Base-by-base conservation (phyloP, 2,888 invertebrate genomes). In the Pseudoips prasinana region DNA sequence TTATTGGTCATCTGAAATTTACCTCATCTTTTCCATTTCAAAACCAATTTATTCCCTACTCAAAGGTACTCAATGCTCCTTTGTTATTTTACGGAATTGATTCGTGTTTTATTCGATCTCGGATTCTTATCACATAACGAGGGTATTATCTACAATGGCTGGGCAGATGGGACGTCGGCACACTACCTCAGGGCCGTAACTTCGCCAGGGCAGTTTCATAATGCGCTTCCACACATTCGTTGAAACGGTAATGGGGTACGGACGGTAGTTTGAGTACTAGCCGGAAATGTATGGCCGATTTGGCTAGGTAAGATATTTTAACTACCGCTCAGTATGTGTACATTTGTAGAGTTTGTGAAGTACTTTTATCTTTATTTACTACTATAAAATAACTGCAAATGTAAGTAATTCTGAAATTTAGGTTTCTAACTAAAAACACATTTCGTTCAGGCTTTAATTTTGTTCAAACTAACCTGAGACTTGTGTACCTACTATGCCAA, bases 81-180 rank as follows among this genome's bases (percentile, higher is more conserved):
- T 68, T 66, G 69, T 72, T 66, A 66, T 65, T 64, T 43, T 37
- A 51, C 39, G 23, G 54, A 70, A 70, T 70, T 58, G 65, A 71
- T 70, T 67, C 63, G 55, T 62, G 58, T 59, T 70, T 66, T 56
- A 70, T 68, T 63, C 51, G 58, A 61, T 71, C 69, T 56, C 58
- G 68, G 64, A 76, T 78, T 75, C 73, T 73, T 76, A 80, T 81
- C 81, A 67, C 67, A 75, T 69, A 72, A 64, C 58, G 58, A 53
- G 55, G 31, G 73, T 67, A 71, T 75, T 77, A 73, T 72, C 66
- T 56, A 58, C 50, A 46, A 49, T 46, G 51, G 48, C 43, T 45
- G 43, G 46, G 35, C 43, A 53, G 46, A 50, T 45, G 45, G 49
- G 45, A 42, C 53, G 31, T 34, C 54, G 48, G 46, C 35, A 38